Evolutionary conservation across 2,113 vertebrate genomes (phyloP).

Genomic region (mouse (Mus musculus)): GRCm39 chr1:176204501-176205000

Average conservation of each 20-base stretch:
- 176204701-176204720: slow-evolving; percentile 72
- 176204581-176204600: slow-evolving; percentile 2
- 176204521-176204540: not conserved
- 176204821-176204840: slow-evolving; percentile 56
- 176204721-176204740: slow-evolving; percentile 79
- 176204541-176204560: slow-evolving; percentile 12
- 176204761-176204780: slow-evolving; percentile 59
- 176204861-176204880: slow-evolving; percentile 52
- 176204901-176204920: not conserved
- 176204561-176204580: not conserved
- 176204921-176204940: slow-evolving; percentile 3
- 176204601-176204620: slow-evolving; percentile 41
- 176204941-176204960: slow-evolving; percentile 24
- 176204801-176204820: slow-evolving; percentile 38
- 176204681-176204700: slow-evolving; percentile 69
- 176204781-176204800: slow-evolving; percentile 60
- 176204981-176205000: not conserved
- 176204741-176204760: slow-evolving; percentile 52
- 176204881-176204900: slow-evolving; percentile 29
- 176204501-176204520: not conserved
- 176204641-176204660: slow-evolving; percentile 49
- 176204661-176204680: slow-evolving; percentile 75
- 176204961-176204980: not conserved
- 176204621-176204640: slow-evolving; percentile 47
- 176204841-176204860: slow-evolving; percentile 50